Base-by-base conservation (phyloP, 2,113 vertebrate genomes). In the Setophaga coronata region DNA sequence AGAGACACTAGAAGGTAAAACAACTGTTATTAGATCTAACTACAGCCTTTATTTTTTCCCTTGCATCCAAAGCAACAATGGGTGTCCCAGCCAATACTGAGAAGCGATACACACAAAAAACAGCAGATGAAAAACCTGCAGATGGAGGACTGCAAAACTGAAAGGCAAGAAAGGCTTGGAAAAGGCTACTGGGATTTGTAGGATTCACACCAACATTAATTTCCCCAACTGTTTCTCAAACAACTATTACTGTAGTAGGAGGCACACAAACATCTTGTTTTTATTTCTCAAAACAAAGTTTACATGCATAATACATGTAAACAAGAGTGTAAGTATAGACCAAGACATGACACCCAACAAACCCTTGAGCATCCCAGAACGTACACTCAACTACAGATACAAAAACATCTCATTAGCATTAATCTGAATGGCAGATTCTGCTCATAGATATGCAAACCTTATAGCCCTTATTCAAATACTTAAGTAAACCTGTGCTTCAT, bases 1-100 rank as follows among this genome's bases (percentile, higher is more conserved):
- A 95, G 95, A 90, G 97, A 97, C 57, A 57, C 98, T 99, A 91
- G 34, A 97, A 95, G 74, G 72, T 17, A 84, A 61, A 57, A 47
- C 5, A 95, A 50, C 7, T 4, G 26, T 89, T 70, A 84, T 15
- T 42, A 85, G 38, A 66, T 43, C 3, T 2, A 65, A 54, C 24
- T 61, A 64, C 1, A 1, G 4, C 58, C 42, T 70, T 25, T 13
- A 40, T 31, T 48, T 57, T n/a, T 18, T 4, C 4, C 15, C 18
- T 17, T 62, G 9, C 9, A 17, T 31, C 28, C 38, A 87, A 78
- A 83, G 18, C 45, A 88, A n/a, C 16, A 42, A 10, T 7, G 8
- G 15, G 54, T 93, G 38, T 77, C 42, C 21, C 26, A n/a, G 6
- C 1, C 16, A 18, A 6, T 31, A 43, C 20, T 79, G 28, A 34